phyloP scores from a whole-genome alignment of 2,888 invertebrate species.

The Nipponacmea schrenckii region DNA sequence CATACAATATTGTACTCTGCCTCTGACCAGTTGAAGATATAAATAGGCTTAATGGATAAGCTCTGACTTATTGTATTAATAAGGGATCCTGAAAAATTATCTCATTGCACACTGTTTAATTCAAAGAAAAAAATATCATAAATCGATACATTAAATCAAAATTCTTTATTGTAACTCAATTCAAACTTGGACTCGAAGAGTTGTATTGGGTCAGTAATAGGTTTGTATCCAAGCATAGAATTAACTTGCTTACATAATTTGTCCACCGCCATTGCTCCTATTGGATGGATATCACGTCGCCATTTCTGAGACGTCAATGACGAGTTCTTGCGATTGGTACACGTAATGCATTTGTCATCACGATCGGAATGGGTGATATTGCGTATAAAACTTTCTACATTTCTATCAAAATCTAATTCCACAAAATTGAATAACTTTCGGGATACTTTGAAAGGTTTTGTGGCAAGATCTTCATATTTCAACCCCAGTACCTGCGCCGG shows the following conservation, averaged over 20 bases:
- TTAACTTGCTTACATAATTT: neutral
- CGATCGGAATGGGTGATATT: neutral
- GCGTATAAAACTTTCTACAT: neutral
- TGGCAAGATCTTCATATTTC: constrained; percentile 22
- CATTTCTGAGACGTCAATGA: neutral
- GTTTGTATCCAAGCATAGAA: neutral
- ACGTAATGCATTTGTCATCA: neutral
- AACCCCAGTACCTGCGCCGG: constrained; percentile 10
- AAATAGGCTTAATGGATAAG: too few relatives aligned
- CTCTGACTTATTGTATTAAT: too few relatives aligned
- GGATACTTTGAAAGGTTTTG: neutral
- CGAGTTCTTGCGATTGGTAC: neutral
- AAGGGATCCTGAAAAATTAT: too few relatives aligned
- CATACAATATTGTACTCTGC: too few relatives aligned
- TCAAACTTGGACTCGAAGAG: too few relatives aligned
- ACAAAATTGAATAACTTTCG: constrained; percentile 14
- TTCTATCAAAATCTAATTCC: neutral
- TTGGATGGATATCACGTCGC: neutral
- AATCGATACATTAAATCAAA: too few relatives aligned
- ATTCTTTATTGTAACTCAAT: too few relatives aligned
- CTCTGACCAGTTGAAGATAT: too few relatives aligned
- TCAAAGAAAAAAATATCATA: too few relatives aligned
- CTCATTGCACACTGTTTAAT: too few relatives aligned
- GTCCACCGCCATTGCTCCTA: neutral
- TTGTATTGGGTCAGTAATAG: neutral